Base-by-base conservation (phyloP, 1,140 invertebrate species). In the Orius insidiosus region DNA sequence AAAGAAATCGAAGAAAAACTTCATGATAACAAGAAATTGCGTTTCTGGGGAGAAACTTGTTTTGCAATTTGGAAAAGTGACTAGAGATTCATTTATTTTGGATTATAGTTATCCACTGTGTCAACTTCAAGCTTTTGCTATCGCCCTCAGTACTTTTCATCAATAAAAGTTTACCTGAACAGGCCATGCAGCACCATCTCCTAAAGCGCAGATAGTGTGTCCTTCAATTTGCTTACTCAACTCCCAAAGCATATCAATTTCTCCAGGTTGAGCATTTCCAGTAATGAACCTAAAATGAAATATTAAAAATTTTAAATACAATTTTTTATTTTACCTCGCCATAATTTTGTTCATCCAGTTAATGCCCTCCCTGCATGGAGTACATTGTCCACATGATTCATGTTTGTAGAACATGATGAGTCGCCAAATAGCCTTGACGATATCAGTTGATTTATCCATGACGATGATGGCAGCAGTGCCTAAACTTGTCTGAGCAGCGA, bases 231-330 rank as follows among this genome's bases (percentile, higher is more conserved):
- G 96, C 68, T 99, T 99, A 49, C 88, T 95, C 45, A 99, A 69
- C 67, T 98, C 95, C 85, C 89, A 98, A 19, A 99, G 59, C 89
- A 98, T 96, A 59, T 98, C 95, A 57, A 99, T 98, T 71, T 99
- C 96, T 56, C 83, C 81, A 13, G 80, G 75, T 54, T 81, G 75
- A 10, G 89, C 94, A 64, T 98, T 88, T 46, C 96, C 96, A 45
- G 86, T 76, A 8, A 94, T 88, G 70, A 79, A 72, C 69, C 77
- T 72, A 52, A 11, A 2, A 40, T 6, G 9, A 36, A n/a, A 36
- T 9, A 36, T 36, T 36, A n/a, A 36, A n/a, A n/a, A n/a, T n/a
- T n/a, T n/a, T n/a, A n/a, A n/a, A n/a, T n/a, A n/a, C n/a, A n/a
- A n/a, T n/a, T 83, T 65, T 80, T 68, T 50, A 4, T 18, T 16